Percentiles rank a stretch among this genome's conserved stretches.
Conservation (phyloP, 53 echinoderm and acorn worm genomes). For the Stichopus horrens region DNA sequence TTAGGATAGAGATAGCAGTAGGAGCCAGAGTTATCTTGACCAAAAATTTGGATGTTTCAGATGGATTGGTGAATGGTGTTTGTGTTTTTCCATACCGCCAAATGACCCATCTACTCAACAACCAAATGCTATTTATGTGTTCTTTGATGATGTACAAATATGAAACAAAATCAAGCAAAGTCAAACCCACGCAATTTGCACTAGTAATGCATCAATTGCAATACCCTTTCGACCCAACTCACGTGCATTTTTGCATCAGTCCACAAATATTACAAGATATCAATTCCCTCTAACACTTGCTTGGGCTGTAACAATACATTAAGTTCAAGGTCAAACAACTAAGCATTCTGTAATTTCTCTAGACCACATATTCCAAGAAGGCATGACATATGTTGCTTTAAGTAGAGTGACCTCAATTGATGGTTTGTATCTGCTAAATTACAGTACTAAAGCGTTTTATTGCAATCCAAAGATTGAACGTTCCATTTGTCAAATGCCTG, state of each 20-base stretch:
- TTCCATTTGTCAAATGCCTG: neutral
- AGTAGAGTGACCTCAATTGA: constrained; percentile 21
- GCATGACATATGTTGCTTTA: constrained; percentile 48
- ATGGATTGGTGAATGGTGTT: constrained; percentile 50
- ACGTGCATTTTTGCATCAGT: constrained; percentile 22
- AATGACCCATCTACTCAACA: neutral
- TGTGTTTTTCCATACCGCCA: neutral
- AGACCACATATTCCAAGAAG: constrained; percentile 33
- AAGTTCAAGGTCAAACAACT: constrained; percentile 45
- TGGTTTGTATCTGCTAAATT: constrained; percentile 40
- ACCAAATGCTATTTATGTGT: constrained; percentile 25
- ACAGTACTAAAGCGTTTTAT: constrained; percentile 25
- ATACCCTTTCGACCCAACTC: neutral
- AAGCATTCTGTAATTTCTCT: neutral
- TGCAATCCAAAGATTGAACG: constrained; percentile 31
- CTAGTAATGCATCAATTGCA: neutral
- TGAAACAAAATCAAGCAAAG: neutral
- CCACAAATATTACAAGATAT: constrained; percentile 20
- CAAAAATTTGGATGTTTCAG: constrained; percentile 44
- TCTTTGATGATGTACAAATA: constrained; percentile 39
- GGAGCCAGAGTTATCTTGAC: constrained; percentile 45
- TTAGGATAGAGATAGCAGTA: neutral
- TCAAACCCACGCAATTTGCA: neutral
- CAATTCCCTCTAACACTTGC: constrained; percentile 40
- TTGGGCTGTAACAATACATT: constrained; percentile 35